phyloP scores from a whole-genome alignment of 2,888 invertebrate species.

The Frankliniella intonsa region DNA sequence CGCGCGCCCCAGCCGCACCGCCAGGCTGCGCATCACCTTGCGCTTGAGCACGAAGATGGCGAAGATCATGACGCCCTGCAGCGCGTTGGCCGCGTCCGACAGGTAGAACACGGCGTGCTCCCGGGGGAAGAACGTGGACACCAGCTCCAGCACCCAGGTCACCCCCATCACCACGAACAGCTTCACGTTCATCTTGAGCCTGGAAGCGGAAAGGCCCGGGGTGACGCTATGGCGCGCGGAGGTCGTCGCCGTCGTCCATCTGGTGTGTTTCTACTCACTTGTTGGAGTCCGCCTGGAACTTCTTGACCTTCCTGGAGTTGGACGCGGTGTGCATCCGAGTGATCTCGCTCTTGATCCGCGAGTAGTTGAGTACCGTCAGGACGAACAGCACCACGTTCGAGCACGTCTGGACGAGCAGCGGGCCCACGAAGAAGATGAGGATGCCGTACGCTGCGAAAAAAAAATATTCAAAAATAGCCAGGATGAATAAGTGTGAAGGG shows the following conservation, averaged over 20 bases:
- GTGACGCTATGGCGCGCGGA: background rate
- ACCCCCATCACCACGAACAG: constrained; percentile 76
- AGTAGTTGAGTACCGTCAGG: constrained; percentile 55
- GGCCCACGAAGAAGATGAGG: constrained; percentile 59
- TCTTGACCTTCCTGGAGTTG: constrained; percentile 51
- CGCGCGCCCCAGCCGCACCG: constrained; percentile 49
- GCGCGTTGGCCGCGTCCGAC: constrained; percentile 62
- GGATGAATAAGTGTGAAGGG: background rate
- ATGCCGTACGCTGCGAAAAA: constrained; percentile 41
- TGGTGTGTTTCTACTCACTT: constrained; percentile 52
- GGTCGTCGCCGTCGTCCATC: no score
- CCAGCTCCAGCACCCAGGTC: constrained; percentile 64
- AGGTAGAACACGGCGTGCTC: constrained; percentile 47
- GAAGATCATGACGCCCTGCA: constrained; percentile 69
- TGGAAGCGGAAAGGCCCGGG: constrained; percentile 43
- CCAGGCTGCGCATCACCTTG: constrained; percentile 58
- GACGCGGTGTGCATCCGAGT: constrained; percentile 60
- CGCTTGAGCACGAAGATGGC: constrained; percentile 66
- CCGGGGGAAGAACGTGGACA: constrained; percentile 55
- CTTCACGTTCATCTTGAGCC: constrained; percentile 66
- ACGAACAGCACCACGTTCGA: constrained; percentile 55
- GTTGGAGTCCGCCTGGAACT: constrained; percentile 63
- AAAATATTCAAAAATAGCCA: constrained; percentile 29
- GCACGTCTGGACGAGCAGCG: constrained; percentile 55
- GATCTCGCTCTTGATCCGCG: constrained; percentile 60